Base-by-base conservation (phyloP, 2,113 vertebrate species). In the Geothlypis trichas region DNA sequence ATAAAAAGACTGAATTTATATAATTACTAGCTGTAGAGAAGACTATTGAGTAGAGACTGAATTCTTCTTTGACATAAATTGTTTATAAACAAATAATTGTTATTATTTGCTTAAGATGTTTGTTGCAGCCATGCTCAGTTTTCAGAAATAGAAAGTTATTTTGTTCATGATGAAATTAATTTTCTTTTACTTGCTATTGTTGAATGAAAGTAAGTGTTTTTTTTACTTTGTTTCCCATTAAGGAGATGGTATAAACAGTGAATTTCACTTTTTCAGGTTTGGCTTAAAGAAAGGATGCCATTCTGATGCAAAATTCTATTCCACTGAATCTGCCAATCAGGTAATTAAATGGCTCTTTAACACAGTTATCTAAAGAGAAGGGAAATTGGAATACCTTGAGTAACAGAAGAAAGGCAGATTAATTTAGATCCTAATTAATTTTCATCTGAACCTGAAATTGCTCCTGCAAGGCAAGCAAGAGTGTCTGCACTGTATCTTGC, bases 311-410 rank as follows among this genome's bases (percentile, higher is more conserved):
- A 98, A 98, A 44, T 98, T 98, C 30, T 98, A 95, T 97, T 99
- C 98, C 57, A 98, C 98, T 46, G 99, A 99, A 79, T 98, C 98
- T 27, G 98, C 98, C 21, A 98, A 98, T 94, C 98, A 99, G 99
- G 99, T 99, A 97, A 95, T 39, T 46, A 27, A 44, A 22, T 73
- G 2, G 41, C 35, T 73, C 27, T 41, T 83, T 65, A 89, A 37
- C 65, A 24, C 8, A 37, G 11, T 54, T 85, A 26, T 22, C 22
- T 83, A 62, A 84, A 80, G 31, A 77, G 57, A 87, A 74, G 31
- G 15, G 23, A 78, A 77, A 35, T 23, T 59, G 13, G 17, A 81
- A 62, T 81, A 59, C 9, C 4, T 65, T 76, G 31, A 79, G 20
- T 71, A 78, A 52, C 28, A 78, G 49, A 87, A 59, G 44, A 68